Base-by-base conservation (phyloP, 2,888 invertebrate genomes). In the Ecdyonurus torrentis region DNA sequence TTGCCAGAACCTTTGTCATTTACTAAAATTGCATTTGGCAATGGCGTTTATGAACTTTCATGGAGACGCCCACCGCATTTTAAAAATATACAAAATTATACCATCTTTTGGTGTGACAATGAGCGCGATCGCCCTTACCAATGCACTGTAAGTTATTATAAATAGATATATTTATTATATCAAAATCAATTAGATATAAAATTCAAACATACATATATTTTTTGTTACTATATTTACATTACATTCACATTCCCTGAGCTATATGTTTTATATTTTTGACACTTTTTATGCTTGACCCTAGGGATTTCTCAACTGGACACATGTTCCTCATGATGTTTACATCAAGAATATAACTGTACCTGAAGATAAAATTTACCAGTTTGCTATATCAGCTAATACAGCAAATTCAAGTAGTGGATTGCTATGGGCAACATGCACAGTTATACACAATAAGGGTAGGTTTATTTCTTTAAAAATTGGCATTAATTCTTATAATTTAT, bases 351-450 rank as follows among this genome's bases (percentile, higher is more conserved):
- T 85, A 68, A 80, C 83, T 23, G 78, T 86, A 22, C 79, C 81
- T 66, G 77, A 76, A 66, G 79, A 82, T 62, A 76, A 74, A 63
- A 80, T 81, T 37, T 86, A 82, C 71, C 89, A 82, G 70, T 89
- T 91, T 77, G 91, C 91, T 1, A 87, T 92, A 65, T 84, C 91
- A 2, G 88, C 88, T 0, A 90, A 91, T 70, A 83, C 82, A 55
- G 74, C 76, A 0, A 73, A 73, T 2, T 79, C 79, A 65, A 90
- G 89, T 67, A 90, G 90, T 71, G 91, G 91, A 1, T 89, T 92
- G 86, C 80, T 84, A 15, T 91, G 91, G 91, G 86, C 89, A 10
- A 81, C 82, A 50, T 92, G 92, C 66, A 86, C 84, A 67, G 81
- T 83, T 67, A 79, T 77, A 24, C 74, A 75, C 60, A 74, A 76